Evolutionary conservation across 53 echinoderm and acorn worm species (phyloP), one percentile per base, ranked within the genome.

Genomic region (Zoroaster sp.): DNA sequence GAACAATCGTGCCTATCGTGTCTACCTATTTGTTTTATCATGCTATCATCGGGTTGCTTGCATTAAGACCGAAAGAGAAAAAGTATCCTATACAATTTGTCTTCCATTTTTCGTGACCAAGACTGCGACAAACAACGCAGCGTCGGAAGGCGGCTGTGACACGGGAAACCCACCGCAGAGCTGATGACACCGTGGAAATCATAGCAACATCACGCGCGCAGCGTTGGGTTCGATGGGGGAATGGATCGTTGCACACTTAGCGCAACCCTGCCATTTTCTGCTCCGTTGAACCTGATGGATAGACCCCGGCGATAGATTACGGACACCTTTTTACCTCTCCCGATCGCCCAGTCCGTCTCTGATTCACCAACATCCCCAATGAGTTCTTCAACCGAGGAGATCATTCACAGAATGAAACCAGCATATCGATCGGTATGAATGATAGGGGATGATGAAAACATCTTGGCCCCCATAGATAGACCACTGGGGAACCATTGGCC

Each of bases 221-320:
- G 74, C 74, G 55, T 87, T 63, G 63, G 73, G 87, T 87, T 87
- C 74, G 63, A 73, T 42, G 54, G 73, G 15, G 51, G 55, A 55
- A 28, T 30, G 49, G 87, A 73, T 73, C 52, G 74, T 12, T 38
- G 54, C 54, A 66, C 81, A 81, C 81, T 81, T 81, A 81, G 81
- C 81, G 31, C 81, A 36, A 39, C 37, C 87, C 87, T 40, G 74
- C 42, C 74, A 63, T 49, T 74, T 87, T 87, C 40, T 52, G 87
- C 87, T 74, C 75, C 18, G 63, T 13, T 87, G 87, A 39, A 73
- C 54, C 52, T 87, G 87, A 87, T 87, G 87, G 87, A 87, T 87
- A 4, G 87, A 20, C 37, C 14, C 74, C 59, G 74, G 87, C 39
- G 87, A 74, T 73, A 41, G 73, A 87, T 87, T 73, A 87, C 87